Percentiles rank a stretch among this genome's conserved stretches.
phyloP scores from a whole-genome alignment of 2,888 invertebrate species.

The Coenonympha arcania region DNA sequence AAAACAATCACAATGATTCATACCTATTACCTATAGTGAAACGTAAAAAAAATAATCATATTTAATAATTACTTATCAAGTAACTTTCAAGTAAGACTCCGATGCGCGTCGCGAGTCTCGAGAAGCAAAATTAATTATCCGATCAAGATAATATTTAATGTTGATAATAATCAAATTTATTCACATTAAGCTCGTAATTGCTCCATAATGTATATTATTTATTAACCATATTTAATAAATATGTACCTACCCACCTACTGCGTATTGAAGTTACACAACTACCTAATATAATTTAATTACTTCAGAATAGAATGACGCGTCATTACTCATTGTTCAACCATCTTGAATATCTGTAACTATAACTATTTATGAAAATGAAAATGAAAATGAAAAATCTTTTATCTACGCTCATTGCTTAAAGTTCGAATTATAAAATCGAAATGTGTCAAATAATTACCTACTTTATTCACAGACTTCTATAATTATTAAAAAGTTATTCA shows the following conservation, averaged over 20 bases:
- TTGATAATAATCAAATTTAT: conserved; percentile 29
- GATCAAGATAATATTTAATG: conserved; percentile 26
- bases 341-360: background rate
- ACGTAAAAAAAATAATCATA: background rate
- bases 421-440: no score
- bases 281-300: conserved; percentile 1
- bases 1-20: background rate
- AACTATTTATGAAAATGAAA: no score
- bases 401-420: no score
- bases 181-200: conserved; percentile 22
- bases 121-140: conserved; percentile 24
- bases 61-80: conserved; percentile 6
- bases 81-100: conserved; percentile 12
- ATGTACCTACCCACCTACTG: conserved; percentile 13
- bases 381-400: no score
- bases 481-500: no score
- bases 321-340: background rate
- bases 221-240: conserved; percentile 21
- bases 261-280: conserved; percentile 7
- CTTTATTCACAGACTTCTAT: no score
- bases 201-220: conserved; percentile 22
- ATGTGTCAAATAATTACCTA: no score
- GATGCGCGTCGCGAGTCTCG: conserved; percentile 18
- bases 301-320: background rate
- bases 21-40: background rate